phyloP scores from a whole-genome alignment of 2,797 vertebrate genomes.

The Onychomys leucogaster region DNA sequence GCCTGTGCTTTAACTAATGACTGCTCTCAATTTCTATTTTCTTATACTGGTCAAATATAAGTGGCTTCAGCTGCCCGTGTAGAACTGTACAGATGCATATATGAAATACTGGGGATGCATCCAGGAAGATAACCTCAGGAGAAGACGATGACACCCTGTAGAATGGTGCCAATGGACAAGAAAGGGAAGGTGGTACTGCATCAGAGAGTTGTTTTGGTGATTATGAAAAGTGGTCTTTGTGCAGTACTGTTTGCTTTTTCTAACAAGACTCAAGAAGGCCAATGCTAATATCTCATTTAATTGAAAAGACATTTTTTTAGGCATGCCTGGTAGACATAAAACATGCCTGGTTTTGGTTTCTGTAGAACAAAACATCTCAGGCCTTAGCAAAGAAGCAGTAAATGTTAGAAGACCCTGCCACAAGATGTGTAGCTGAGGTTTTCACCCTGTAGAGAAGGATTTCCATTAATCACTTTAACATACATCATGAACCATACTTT shows the following conservation, averaged over 20 bases:
- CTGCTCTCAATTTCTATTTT: conserved; percentile 39
- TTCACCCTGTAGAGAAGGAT: conserved; percentile 56
- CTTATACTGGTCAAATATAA: conserved; percentile 57
- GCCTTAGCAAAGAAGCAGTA: neutral
- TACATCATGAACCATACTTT: conserved; percentile 59
- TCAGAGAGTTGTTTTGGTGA: neutral
- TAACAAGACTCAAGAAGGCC: neutral
- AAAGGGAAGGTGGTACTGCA: neutral
- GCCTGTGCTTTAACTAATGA: conserved; percentile 7
- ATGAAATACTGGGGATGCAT: neutral
- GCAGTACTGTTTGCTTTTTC: neutral
- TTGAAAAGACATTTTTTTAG: neutral
- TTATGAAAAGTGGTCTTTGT: conserved; percentile 25
- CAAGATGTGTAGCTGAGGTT: conserved; percentile 57
- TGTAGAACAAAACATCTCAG: neutral
- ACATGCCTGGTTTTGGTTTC: neutral
- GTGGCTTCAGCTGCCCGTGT: neutral
- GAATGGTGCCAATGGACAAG: neutral
- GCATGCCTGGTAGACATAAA: neutral
- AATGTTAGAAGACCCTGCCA: conserved; percentile 51
- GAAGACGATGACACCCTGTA: neutral
- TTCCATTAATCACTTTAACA: conserved; percentile 66
- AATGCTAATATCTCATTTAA: conserved; percentile 50
- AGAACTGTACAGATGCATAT: neutral
- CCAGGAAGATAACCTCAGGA: neutral